Evolutionary conservation across 2,797 vertebrate species (phyloP), one percentile per base, ranked within the genome.

Genomic region (Thalassophryne amazonica): DNA sequence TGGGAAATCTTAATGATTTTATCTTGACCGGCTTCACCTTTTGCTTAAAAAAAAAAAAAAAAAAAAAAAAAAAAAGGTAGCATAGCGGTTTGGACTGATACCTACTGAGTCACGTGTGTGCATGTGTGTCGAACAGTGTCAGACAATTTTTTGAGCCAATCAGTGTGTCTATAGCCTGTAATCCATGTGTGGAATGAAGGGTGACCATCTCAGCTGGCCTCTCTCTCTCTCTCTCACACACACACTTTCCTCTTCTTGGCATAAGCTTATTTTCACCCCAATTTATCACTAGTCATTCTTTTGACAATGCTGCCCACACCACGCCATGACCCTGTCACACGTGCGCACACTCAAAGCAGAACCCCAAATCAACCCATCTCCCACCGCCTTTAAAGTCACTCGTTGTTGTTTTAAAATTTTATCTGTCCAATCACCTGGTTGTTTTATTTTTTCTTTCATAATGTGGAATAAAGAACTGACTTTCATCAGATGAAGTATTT

Each of bases 131-230:
- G 64, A 47, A 46, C 41, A 13, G 29, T 71, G 76, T 81, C 76
- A 84, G 69, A 68, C 72, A 69, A 74, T 70, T 80, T n/a, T 75
- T 72, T 48, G 34, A 70, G 65, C 49, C 54, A 72, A 83, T 79
- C 78, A 69, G 12, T 81, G 66, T 82, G 75, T 78, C 78, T 77
- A 72, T 77, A 76, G 57, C 69, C 57, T 81, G 42, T 87, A 88
- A 88, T 88, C 86, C 81, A 75, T 63, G 80, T 81, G 86, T 80
- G 72, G 83, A 84, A 62, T 82, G 76, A 77, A 78, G 86, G 83
- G 72, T 88, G 84, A 84, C 86, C 69, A 69, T 85, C 72, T 58
- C 51, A n/a, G n/a, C n/a, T n/a, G n/a, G n/a, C 48, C 38, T 39
- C 46, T 55, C 70, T 55, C 79, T 68, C 58, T 69, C 60, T 46